Evolutionary conservation across 2,888 invertebrate species (phyloP).

Genomic region (Adelphocoris suturalis): DNA sequence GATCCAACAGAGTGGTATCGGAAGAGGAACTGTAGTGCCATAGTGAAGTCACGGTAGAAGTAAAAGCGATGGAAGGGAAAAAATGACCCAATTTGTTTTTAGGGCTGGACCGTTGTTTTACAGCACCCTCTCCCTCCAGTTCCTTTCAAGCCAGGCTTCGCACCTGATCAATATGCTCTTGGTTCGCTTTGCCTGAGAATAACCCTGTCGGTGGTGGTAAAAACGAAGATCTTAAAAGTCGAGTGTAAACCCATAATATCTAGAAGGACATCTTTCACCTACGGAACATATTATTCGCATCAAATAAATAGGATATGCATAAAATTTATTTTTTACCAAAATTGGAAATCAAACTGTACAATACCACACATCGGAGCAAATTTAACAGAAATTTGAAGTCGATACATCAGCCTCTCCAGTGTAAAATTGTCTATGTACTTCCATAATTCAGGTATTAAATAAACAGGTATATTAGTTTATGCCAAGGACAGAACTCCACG

Average conservation of each 20-base stretch:
- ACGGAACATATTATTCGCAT: no score
- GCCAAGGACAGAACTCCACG: no score
- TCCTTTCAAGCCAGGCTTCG: not conserved
- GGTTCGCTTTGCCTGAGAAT: conserved; percentile 26
- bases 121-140: conserved; percentile 37
- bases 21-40: conserved; percentile 9
- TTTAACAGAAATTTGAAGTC: no score
- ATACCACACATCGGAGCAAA: no score
- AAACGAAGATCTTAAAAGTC: not conserved
- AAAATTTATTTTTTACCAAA: no score
- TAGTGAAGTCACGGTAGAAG: conserved; percentile 11
- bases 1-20: conserved; percentile 3
- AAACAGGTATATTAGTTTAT: no score
- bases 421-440: no score
- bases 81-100: conserved; percentile 70
- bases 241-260: not conserved
- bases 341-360: no score
- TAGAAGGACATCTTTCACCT: no score
- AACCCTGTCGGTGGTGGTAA: not conserved
- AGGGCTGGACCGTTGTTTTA: conserved; percentile 70
- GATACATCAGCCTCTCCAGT: no score
- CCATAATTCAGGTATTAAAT: no score
- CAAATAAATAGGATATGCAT: no score
- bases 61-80: conserved; percentile 49
- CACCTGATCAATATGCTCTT: conserved; percentile 66